phyloP scores from a whole-genome alignment of 2,797 vertebrate genomes.

The Labroides dimidiatus region DNA sequence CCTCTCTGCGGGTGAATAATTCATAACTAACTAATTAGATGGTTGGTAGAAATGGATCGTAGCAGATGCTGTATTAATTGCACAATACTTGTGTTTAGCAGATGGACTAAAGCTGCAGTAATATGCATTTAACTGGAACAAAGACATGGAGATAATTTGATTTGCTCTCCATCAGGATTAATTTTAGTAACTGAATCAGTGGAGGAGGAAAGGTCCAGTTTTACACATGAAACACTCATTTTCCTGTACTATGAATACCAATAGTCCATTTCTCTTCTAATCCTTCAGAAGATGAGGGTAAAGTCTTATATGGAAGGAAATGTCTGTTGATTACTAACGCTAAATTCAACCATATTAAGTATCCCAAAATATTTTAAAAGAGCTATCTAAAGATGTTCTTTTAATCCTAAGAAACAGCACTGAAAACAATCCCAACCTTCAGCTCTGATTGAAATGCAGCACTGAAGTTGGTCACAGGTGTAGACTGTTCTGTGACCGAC shows the following conservation, averaged over 20 bases:
- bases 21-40: slow-evolving; percentile 59
- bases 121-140: slow-evolving; percentile 1
- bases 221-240: neutral
- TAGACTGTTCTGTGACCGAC: neutral
- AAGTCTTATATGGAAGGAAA: no score
- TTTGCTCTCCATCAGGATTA: slow-evolving; percentile 24
- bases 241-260: neutral
- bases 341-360: no score
- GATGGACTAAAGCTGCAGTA: slow-evolving; percentile 10
- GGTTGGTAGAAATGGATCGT: slow-evolving; percentile 18
- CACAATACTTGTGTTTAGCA: slow-evolving; percentile 18
- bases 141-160: neutral
- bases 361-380: no score
- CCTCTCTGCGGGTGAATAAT: slow-evolving; percentile 55
- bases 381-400: no score
- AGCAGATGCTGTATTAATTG: slow-evolving; percentile 41
- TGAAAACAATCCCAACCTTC: no score
- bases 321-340: no score
- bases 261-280: neutral
- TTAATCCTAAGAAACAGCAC: no score
- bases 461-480: neutral
- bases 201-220: slow-evolving; percentile 16
- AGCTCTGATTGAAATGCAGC: no score
- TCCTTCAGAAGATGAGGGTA: neutral
- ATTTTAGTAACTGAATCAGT: slow-evolving; percentile 16